phyloP scores from a whole-genome alignment of 2,113 vertebrate genomes.

The Caranx melampygus region DNA sequence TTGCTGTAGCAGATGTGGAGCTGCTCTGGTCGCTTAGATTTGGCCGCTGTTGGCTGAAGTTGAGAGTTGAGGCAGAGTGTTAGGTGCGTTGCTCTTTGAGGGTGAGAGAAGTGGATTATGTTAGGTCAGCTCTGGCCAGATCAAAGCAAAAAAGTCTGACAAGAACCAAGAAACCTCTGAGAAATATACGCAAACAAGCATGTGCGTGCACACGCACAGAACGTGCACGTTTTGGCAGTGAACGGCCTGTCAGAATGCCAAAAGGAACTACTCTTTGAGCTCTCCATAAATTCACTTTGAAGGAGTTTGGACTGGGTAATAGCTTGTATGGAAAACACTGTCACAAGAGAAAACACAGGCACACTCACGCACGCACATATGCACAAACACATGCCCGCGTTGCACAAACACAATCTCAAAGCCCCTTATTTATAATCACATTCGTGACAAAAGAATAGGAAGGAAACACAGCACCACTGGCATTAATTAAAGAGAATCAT shows the following conservation, averaged over 20 bases:
- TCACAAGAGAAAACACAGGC: conserved; percentile 45
- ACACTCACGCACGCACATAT: not conserved
- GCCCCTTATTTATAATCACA: conserved; percentile 47
- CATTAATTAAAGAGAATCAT: conserved; percentile 85
- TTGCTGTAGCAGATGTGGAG: conserved; percentile 24
- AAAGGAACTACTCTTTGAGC: conserved; percentile 69
- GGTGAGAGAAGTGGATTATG: conserved; percentile 66
- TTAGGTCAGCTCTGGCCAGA: conserved; percentile 71
- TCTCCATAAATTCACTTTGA: conserved; percentile 74
- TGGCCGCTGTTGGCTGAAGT: conserved; percentile 37
- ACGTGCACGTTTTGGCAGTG: conserved; percentile 53
- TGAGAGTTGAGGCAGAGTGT: conserved; percentile 59
- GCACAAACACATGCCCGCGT: not conserved
- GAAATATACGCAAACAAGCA: conserved; percentile 56
- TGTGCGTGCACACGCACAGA: conserved; percentile 6
- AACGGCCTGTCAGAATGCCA: conserved; percentile 60
- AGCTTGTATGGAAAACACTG: conserved; percentile 58
- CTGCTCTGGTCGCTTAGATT: conserved; percentile 30
- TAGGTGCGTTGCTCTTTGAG: conserved; percentile 62
- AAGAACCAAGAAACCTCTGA: conserved; percentile 65
- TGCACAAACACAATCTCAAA: conserved; percentile 45
- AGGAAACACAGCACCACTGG: conserved; percentile 79
- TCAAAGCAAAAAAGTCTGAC: conserved; percentile 74
- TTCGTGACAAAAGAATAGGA: conserved; percentile 57
- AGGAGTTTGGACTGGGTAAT: conserved; percentile 65